These are phyloP conservation scores for Celastrina argiolus DNA, from an alignment of 2,888 invertebrate genomes.

Conservation along the genomic window DNA sequence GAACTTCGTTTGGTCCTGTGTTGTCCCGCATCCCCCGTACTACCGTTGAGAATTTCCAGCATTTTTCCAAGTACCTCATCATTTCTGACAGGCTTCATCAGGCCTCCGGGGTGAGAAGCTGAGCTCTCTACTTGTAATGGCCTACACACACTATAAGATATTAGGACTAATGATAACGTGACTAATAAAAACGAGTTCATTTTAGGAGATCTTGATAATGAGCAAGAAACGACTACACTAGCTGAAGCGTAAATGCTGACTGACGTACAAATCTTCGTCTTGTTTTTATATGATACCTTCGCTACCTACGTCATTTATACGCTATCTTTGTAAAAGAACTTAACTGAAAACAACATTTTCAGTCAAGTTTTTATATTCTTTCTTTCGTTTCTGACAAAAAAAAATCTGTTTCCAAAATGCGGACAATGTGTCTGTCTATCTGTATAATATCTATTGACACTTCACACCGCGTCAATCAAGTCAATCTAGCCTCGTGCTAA, in stretches of 20 bases:
- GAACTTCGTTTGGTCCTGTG: not conserved
- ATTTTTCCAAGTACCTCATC: not conserved
- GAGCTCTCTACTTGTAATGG: not conserved
- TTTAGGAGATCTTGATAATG: not conserved
- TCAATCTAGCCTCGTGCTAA: no score
- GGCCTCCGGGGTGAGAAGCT: not conserved
- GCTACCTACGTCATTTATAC: no score
- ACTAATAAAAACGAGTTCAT: not conserved
- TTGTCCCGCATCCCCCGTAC: not conserved
- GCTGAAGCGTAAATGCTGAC: not conserved
- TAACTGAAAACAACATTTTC: no score
- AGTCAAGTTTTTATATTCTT: no score
- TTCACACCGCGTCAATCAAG: no score
- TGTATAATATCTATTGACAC: no score
- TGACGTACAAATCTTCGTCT: not conserved
- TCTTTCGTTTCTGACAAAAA: no score
- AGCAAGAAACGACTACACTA: not conserved
- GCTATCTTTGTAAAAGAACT: no score
- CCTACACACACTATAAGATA: not conserved
- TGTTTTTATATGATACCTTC: no score
- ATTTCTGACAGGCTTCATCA: not conserved
- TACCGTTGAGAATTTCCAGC: not conserved
- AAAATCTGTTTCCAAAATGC: no score
- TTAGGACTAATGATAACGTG: not conserved
- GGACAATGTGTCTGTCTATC: no score